Conservation (phyloP, 1,140 invertebrate genomes). For the Cephus cinctus region DNA sequence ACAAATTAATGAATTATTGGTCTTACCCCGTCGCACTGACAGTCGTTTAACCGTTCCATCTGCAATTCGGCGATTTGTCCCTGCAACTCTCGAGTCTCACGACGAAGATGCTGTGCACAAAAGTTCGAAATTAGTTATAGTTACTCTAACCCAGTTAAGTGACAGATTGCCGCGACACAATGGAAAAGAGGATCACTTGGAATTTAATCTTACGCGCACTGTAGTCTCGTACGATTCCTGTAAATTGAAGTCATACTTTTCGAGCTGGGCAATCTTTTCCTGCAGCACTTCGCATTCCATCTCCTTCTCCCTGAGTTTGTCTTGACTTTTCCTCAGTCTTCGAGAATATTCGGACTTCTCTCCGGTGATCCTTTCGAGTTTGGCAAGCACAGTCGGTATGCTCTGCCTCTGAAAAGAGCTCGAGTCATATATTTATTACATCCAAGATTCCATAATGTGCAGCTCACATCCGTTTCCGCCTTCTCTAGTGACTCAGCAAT, state of each 20-base stretch:
- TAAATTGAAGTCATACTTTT: background rate
- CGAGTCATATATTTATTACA: conserved; percentile 8
- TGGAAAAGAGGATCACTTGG: too few species aligned
- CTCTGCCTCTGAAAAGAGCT: conserved; percentile 5
- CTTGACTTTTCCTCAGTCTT: conserved; percentile 1
- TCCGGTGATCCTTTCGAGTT: background rate
- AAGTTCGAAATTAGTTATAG: too few species aligned
- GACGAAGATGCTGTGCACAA: conserved; percentile 16
- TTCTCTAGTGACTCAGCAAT: conserved; percentile 20
- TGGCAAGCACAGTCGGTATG: background rate
- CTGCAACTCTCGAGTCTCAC: conserved; percentile 20
- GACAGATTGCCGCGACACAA: too few species aligned
- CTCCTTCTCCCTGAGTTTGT: conserved; percentile 4
- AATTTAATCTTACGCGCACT: conserved; percentile 3
- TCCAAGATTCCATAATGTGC: too few species aligned
- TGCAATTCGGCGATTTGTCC: conserved; percentile 17
- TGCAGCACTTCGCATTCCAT: conserved; percentile 3
- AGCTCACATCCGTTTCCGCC: conserved; percentile 2
- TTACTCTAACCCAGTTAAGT: too few species aligned
- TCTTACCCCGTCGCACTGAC: background rate
- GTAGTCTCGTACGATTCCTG: conserved; percentile 14
- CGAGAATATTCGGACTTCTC: conserved; percentile 1
- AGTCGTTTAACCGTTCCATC: conserved; percentile 2
- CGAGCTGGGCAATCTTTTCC: background rate
- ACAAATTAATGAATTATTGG: too few species aligned